Conservation (phyloP, 2,888 invertebrate species). For the Eretmocerus hayati region DNA sequence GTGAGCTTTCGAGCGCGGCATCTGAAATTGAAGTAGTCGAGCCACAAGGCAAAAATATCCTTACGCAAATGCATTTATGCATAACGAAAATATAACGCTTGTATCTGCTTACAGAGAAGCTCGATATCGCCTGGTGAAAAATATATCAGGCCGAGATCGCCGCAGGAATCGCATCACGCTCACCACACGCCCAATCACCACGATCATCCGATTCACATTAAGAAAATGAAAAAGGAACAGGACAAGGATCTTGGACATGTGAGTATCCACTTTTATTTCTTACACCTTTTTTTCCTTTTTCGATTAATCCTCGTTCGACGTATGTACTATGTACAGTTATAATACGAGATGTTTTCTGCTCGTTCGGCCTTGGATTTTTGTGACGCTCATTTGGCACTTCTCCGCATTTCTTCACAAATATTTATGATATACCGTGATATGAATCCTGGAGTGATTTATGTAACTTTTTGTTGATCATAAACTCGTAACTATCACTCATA, state of each 20-base stretch:
- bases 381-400: too few relatives aligned
- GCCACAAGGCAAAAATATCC: not conserved
- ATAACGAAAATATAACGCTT: not conserved
- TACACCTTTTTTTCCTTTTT: too few relatives aligned
- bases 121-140: constrained; percentile 83
- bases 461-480: too few relatives aligned
- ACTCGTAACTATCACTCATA: too few relatives aligned
- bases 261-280: constrained; percentile 52
- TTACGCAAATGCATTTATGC: not conserved
- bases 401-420: too few relatives aligned
- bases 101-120: constrained; percentile 58
- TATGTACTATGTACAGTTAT: too few relatives aligned
- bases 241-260: constrained; percentile 73
- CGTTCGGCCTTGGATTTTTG: too few relatives aligned
- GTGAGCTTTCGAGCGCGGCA: not conserved
- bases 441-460: too few relatives aligned
- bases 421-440: too few relatives aligned
- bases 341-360: too few relatives aligned
- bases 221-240: constrained; percentile 70
- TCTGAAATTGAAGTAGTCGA: not conserved
- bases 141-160: constrained; percentile 69
- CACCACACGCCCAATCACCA: constrained; percentile 51
- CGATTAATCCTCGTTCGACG: too few relatives aligned
- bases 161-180: constrained; percentile 58
- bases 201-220: constrained; percentile 44